Percentiles rank a stretch among this genome's conserved stretches.
Evolutionary conservation across 2,797 vertebrate genomes (phyloP).

Genomic region (Smutsia gigantea): DNA sequence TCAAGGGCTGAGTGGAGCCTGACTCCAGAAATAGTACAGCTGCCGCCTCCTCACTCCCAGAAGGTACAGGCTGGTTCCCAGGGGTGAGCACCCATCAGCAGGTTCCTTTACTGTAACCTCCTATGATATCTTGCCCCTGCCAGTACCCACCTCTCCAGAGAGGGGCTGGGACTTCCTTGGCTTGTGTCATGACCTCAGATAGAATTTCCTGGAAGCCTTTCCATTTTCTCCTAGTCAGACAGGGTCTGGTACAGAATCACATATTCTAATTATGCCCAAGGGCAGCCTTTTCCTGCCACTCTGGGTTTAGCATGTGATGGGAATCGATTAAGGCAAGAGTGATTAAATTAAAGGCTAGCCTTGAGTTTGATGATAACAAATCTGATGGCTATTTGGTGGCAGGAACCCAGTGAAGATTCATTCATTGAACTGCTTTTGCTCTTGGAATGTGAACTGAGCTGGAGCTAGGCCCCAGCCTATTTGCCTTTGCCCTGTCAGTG

Average conservation of each 20-base stretch:
- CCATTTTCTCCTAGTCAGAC: constrained; percentile 32
- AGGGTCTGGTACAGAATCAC: background rate
- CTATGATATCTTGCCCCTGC: background rate
- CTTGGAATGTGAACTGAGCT: background rate
- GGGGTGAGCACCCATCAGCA: background rate
- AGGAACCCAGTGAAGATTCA: background rate
- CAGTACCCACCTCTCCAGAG: background rate
- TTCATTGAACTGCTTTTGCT: background rate
- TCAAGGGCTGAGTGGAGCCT: background rate
- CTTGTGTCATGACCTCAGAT: background rate
- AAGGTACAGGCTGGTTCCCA: background rate
- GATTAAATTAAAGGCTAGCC: constrained; percentile 22
- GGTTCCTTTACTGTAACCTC: background rate
- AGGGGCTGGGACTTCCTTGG: constrained; percentile 10
- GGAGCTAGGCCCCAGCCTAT: background rate
- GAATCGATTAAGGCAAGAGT: background rate
- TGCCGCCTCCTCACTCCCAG: background rate
- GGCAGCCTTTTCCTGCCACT: background rate
- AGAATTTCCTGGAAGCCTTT: constrained; percentile 62
- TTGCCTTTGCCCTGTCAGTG: background rate
- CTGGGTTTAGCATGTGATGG: background rate
- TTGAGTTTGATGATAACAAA: background rate
- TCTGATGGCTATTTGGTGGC: background rate
- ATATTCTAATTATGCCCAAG: constrained; percentile 32
- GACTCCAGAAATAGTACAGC: background rate